phyloP scores from a whole-genome alignment of 2,113 vertebrate species.

The Megaleporinus macrocephalus region DNA sequence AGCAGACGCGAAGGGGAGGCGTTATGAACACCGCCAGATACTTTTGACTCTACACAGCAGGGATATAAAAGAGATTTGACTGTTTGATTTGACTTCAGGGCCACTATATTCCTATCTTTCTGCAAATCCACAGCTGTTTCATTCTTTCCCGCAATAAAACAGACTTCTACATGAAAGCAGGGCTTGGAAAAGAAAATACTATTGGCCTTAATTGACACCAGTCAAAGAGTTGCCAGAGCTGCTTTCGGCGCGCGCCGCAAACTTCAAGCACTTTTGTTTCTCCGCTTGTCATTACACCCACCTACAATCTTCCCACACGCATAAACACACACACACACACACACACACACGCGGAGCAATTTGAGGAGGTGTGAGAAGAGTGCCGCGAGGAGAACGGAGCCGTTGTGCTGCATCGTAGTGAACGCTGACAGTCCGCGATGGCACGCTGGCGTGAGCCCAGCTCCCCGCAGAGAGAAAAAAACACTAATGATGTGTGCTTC shows the following conservation, averaged over 20 bases:
- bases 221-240: constrained; percentile 3
- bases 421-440: constrained; percentile 30
- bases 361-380: constrained; percentile 18
- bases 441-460: constrained; percentile 17
- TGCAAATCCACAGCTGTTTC: not conserved
- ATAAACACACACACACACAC: constrained; percentile 31
- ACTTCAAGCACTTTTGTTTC: constrained; percentile 29
- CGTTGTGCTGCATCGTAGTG: constrained; percentile 32
- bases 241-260: not conserved
- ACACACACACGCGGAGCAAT: constrained; percentile 27
- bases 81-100: constrained; percentile 39
- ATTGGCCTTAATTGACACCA: constrained; percentile 15
- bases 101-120: constrained; percentile 18
- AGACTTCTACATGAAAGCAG: constrained; percentile 1
- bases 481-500: constrained; percentile 45
- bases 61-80: constrained; percentile 46
- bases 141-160: constrained; percentile 13
- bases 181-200: not conserved
- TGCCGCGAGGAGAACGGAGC: constrained; percentile 30
- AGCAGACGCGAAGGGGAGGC: constrained; percentile 15
- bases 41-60: constrained; percentile 36
- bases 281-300: not conserved
- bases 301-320: constrained; percentile 13
- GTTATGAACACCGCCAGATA: constrained; percentile 27
- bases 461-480: constrained; percentile 38